Evolutionary conservation across 1,140 invertebrate species (phyloP), one percentile per base, ranked within the genome.

Genomic region (Drosophila paulistorum): DNA sequence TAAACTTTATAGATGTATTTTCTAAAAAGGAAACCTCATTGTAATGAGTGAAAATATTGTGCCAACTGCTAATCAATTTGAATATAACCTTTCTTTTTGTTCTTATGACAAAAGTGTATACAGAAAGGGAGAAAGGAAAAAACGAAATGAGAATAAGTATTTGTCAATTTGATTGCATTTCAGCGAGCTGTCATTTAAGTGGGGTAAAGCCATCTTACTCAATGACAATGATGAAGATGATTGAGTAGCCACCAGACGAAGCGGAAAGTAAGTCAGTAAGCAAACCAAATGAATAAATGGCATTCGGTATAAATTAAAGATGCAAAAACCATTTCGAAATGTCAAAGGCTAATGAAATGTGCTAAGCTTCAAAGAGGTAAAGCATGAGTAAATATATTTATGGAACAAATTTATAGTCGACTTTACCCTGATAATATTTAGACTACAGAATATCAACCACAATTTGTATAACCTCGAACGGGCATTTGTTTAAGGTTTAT

Each of bases 121-220:
- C 30, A 30, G 30, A 30, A 30, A 7, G 6, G 30, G 6, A 1
- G 1, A 20, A 10, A 14, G 9, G 17, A 1, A 48, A 51, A 51
- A 51, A 1, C 20, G 1, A 51, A 23, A 51, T 11, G 20, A 23
- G 17, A 51, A 20, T 20, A 20, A 48, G 45, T 72, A 45, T 23
- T 55, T 84, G 74, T 77, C 81, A 85, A 84, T 84, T 84, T 84
- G 77, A 84, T 84, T 84, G 81, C 81, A 77, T 80, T 80, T 84
- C 48, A 61, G 74, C 70, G 54, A 68, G 37, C 70, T 75, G 64
- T 69, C 30, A 30, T 35, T 35, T 37, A 20, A 14, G 14, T 48
- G 45, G 7, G 45, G 45, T 23, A 23, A 51, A 51, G 45, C 17
- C 20, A 23, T 11, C 45, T 23, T 9, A 51, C 10, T n/a, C 17